Evolutionary conservation across 1,140 invertebrate genomes (phyloP).

Genomic region (Drosophila asahinai): DNA sequence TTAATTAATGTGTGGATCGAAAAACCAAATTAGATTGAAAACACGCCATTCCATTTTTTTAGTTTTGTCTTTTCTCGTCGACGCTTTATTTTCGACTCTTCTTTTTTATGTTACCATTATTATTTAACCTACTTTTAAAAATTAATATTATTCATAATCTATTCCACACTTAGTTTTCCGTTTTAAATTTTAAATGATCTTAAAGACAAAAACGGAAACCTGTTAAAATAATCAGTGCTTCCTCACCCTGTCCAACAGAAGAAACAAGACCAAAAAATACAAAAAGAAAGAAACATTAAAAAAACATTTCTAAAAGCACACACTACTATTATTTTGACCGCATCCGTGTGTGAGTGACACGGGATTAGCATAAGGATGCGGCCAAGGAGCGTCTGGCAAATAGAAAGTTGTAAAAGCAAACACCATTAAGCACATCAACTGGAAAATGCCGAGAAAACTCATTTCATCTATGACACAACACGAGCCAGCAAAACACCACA

Average conservation of each 20-base stretch:
- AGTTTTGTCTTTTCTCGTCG: not conserved
- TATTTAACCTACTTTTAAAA: too few relatives aligned
- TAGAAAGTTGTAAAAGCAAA: slow-evolving; percentile 79
- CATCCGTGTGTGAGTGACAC: slow-evolving; percentile 46
- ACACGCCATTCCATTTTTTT: too few relatives aligned
- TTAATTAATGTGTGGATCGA: too few relatives aligned
- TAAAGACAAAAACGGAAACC: not conserved
- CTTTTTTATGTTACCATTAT: too few relatives aligned
- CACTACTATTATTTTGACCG: slow-evolving; percentile 8
- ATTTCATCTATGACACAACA: slow-evolving; percentile 68
- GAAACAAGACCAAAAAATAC: not conserved
- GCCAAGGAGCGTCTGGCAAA: slow-evolving; percentile 42
- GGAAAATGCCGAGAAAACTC: slow-evolving; percentile 76
- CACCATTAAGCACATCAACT: slow-evolving; percentile 82
- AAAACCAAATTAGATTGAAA: too few relatives aligned
- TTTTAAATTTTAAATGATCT: too few relatives aligned
- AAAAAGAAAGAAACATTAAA: not conserved
- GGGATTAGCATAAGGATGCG: slow-evolving; percentile 79
- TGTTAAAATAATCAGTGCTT: not conserved
- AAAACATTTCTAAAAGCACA: not conserved
- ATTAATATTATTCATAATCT: too few relatives aligned
- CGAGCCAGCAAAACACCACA: slow-evolving; percentile 16
- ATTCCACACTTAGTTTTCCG: too few relatives aligned
- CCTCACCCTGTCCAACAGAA: not conserved
- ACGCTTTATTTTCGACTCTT: too few relatives aligned